Conservation (phyloP, 2,888 invertebrate genomes). For the Lysandra coridon region DNA sequence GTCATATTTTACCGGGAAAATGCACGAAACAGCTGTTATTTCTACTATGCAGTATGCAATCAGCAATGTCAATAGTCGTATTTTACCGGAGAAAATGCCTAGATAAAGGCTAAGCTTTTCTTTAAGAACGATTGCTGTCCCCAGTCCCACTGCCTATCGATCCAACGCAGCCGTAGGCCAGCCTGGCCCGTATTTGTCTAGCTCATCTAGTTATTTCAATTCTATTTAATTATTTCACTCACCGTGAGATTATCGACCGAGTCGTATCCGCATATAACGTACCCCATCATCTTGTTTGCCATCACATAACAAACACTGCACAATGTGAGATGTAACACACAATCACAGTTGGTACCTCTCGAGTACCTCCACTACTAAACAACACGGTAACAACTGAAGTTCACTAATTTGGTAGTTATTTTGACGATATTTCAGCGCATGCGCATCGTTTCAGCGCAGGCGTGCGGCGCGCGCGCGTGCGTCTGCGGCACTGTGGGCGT, state of each 20-base stretch:
- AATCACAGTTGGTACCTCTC: too few relatives aligned
- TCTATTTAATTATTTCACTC: constrained; percentile 45
- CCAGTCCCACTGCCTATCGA: too few relatives aligned
- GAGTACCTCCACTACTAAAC: not conserved
- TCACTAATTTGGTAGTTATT: not conserved
- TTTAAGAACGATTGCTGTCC: too few relatives aligned
- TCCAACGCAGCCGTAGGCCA: too few relatives aligned
- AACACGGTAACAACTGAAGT: not conserved
- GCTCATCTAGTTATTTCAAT: too few relatives aligned
- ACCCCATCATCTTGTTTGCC: constrained; percentile 78
- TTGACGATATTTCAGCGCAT: not conserved
- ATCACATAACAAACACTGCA: constrained; percentile 46
- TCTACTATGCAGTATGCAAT: too few relatives aligned
- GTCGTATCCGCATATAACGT: constrained; percentile 81
- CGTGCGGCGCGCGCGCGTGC: not conserved
- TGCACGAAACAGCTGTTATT: too few relatives aligned
- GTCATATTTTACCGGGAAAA: too few relatives aligned
- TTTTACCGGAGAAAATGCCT: too few relatives aligned
- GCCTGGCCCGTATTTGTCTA: too few relatives aligned
- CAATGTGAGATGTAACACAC: not conserved
- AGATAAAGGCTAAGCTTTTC: too few relatives aligned
- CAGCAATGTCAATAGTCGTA: too few relatives aligned
- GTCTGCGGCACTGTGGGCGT: not conserved
- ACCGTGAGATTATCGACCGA: constrained; percentile 81
- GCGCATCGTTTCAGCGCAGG: not conserved